Evolutionary conservation across 2,797 vertebrate species (phyloP).

Genomic region (Ispidina picta): DNA sequence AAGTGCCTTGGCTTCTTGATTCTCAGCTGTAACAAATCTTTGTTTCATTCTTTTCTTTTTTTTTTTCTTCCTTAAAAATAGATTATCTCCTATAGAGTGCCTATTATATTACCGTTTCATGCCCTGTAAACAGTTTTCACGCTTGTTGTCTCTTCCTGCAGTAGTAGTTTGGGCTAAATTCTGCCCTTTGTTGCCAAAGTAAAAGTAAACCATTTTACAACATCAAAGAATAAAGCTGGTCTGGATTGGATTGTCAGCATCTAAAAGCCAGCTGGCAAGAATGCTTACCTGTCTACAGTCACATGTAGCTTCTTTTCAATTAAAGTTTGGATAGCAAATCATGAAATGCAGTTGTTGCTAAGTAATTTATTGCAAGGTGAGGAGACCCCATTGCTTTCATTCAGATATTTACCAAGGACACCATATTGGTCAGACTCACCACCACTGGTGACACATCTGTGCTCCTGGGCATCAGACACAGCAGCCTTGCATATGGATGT

Average conservation of each 20-base stretch:
- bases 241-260: constrained; percentile 2
- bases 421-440: neutral
- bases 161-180: constrained; percentile 25
- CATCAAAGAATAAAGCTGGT: constrained; percentile 50
- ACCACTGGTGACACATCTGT: neutral
- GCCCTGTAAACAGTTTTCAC: constrained; percentile 55
- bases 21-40: constrained; percentile 45
- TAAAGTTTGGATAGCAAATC: neutral
- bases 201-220: constrained; percentile 34
- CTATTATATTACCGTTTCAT: constrained; percentile 65
- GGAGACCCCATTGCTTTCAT: neutral
- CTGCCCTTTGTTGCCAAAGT: constrained; percentile 40
- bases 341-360: neutral
- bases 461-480: neutral
- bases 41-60: constrained; percentile 7
- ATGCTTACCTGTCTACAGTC: constrained; percentile 11
- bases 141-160: constrained; percentile 27
- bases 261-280: constrained; percentile 22
- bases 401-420: neutral
- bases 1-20: constrained; percentile 51
- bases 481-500: neutral
- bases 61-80: neutral
- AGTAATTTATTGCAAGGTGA: neutral
- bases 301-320: neutral
- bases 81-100: constrained; percentile 31